Base-by-base conservation (phyloP, 2,888 invertebrate genomes). In the Teinopalpus imperialis region DNA sequence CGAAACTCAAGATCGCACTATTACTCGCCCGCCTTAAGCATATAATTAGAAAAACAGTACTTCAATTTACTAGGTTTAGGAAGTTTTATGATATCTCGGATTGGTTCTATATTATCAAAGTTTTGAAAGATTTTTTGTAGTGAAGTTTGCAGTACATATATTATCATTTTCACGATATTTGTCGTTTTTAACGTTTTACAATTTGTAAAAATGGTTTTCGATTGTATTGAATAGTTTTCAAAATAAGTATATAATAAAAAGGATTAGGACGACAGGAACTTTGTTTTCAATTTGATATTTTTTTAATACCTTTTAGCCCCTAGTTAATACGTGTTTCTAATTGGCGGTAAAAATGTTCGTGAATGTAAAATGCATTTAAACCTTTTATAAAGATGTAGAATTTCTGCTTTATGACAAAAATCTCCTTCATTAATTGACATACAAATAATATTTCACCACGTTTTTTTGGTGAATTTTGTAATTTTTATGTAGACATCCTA, bases 401-500 rank as follows among this genome's bases (percentile, higher is more conserved):
- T 14, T 10, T 20, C 10, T 29, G 10, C 21, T 39, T 12, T 16
- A 37, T 12, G 27, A 34, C 34, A 32, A 34, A 21, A 4, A 23
- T 23, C 8, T 21, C 7, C 14, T 40, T 26, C 21, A 43, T n/a
- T n/a, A 37, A 43, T 37, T 43, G 43, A 43, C 27, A 31, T 30
- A 43, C n/a, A 4, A 4, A 26, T 24, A 36, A 21, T 7, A 10
- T 36, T 32, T 37, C 42, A 37, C 42, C 47, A 31, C 16, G 14
- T 37, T 32, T 32, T 44, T 42, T 47, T 53, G 52, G 52, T 52
- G 49, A 43, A 49, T 49, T 24, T 40, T 54, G 37, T 36, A 49
- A 50, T 50, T 21, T 50, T 52, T 53, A 37, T 51, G 53, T 55
- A 48, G 58, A 59, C 60, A 63, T 59, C 54, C 63, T 62, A 67